phyloP scores from a whole-genome alignment of 2,888 invertebrate species.

The Clanis bilineata region DNA sequence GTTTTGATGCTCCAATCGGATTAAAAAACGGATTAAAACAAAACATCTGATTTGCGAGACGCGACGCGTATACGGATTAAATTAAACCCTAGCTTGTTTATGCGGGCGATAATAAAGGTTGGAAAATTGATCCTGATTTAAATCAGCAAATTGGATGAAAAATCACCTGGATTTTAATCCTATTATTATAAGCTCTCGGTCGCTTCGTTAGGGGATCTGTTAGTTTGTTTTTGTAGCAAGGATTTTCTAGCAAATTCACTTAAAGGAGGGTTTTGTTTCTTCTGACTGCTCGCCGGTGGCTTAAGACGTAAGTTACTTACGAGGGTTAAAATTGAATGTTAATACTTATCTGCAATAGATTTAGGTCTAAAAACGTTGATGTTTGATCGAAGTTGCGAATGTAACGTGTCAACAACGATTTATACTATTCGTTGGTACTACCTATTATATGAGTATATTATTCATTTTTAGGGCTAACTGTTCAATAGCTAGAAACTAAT shows the following conservation, averaged over 20 bases:
- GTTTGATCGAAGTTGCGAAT: too few relatives aligned
- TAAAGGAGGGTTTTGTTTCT: not conserved
- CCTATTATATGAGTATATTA: too few relatives aligned
- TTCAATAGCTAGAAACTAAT: too few relatives aligned
- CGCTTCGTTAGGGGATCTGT: not conserved
- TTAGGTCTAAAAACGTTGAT: too few relatives aligned
- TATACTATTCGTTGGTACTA: too few relatives aligned
- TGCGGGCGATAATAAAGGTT: conserved; percentile 1
- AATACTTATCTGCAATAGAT: too few relatives aligned
- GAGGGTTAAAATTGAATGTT: too few relatives aligned
- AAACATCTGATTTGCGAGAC: not conserved
- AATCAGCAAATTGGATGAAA: conserved; percentile 4
- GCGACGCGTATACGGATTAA: not conserved
- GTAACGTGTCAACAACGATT: too few relatives aligned
- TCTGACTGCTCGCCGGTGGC: not conserved
- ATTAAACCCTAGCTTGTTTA: conserved; percentile 4
- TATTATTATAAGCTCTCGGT: not conserved
- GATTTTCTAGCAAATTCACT: conserved; percentile 1
- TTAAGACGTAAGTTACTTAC: too few relatives aligned
- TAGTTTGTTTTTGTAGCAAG: conserved; percentile 5
- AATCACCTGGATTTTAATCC: conserved; percentile 10
- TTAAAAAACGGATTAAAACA: conserved; percentile 18
- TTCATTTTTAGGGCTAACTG: too few relatives aligned
- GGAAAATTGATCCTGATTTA: not conserved
- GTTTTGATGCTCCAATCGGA: conserved; percentile 8